phyloP scores from a whole-genome alignment of 2,888 invertebrate species.

The Tetanocera ferruginea region DNA sequence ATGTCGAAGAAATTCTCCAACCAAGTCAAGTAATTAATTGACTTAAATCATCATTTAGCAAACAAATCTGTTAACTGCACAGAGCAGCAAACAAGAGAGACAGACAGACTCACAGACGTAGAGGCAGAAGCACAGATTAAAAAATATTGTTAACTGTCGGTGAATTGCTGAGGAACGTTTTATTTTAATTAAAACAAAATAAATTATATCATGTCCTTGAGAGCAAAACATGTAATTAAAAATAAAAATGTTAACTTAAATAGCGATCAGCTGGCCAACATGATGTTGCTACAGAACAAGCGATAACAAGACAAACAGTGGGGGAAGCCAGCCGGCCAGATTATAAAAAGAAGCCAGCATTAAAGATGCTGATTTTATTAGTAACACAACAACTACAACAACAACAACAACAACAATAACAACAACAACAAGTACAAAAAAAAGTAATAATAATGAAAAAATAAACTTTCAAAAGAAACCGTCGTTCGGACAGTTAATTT shows the following conservation, averaged over 20 bases:
- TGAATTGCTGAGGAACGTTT: constrained; percentile 2
- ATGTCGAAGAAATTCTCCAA: background rate
- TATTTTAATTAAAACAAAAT: constrained; percentile 34
- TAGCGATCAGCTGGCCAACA: background rate
- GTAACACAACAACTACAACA: background rate
- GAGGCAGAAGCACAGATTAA: background rate
- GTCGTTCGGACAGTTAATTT: constrained; percentile 47
- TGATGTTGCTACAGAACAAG: background rate
- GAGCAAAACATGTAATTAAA: constrained; percentile 46
- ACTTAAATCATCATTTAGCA: constrained; percentile 1
- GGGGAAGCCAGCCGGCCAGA: too few relatives aligned
- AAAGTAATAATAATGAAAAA: background rate
- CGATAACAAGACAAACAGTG: background rate
- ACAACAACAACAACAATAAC: background rate
- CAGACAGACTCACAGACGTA: background rate
- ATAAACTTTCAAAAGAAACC: constrained; percentile 41
- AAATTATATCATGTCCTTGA: constrained; percentile 47
- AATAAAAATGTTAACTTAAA: constrained; percentile 23
- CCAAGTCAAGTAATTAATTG: constrained; percentile 16
- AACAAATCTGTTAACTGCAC: background rate
- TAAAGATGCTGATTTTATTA: constrained; percentile 5
- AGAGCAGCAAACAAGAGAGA: background rate
- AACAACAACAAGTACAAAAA: background rate
- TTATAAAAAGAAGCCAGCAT: background rate
- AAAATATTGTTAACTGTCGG: constrained; percentile 18